Conservation (phyloP, 2,113 vertebrate species). For the Gallinago undulata region DNA sequence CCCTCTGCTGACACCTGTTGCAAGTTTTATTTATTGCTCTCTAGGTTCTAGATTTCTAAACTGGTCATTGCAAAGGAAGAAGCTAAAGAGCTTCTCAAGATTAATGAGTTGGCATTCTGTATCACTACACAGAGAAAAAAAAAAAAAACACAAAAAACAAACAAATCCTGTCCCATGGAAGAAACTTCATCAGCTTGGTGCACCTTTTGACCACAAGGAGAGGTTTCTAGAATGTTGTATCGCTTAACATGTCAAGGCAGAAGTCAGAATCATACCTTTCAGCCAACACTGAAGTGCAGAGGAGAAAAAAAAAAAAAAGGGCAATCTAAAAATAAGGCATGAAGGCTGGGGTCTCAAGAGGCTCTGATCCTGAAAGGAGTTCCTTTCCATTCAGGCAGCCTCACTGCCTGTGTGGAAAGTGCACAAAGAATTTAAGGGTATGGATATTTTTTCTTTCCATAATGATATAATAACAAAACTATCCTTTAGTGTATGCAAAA, state of each 20-base stretch:
- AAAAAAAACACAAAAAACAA: neutral
- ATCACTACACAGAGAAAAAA: neutral
- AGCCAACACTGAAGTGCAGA: neutral
- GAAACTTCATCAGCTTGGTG: neutral
- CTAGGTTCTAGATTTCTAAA: neutral
- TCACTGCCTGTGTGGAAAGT: neutral
- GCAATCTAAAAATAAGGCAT: neutral
- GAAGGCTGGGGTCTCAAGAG: neutral
- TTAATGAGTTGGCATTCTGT: neutral
- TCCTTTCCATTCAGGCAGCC: neutral
- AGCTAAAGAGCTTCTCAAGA: neutral
- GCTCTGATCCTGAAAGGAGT: neutral
- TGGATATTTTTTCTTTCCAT: neutral
- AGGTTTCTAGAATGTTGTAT: neutral
- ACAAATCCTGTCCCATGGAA: neutral
- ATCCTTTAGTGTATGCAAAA: neutral
- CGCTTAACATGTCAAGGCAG: neutral
- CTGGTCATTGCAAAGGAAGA: neutral
- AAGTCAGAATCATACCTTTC: neutral
- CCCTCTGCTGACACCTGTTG: neutral
- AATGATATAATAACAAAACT: neutral
- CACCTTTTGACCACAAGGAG: neutral
- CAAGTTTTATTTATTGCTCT: neutral
- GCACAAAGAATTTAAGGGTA: neutral
- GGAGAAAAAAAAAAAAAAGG: rapidly evolving